Conservation (phyloP, 2,113 vertebrate species). For the Ondatra zibethicus region DNA sequence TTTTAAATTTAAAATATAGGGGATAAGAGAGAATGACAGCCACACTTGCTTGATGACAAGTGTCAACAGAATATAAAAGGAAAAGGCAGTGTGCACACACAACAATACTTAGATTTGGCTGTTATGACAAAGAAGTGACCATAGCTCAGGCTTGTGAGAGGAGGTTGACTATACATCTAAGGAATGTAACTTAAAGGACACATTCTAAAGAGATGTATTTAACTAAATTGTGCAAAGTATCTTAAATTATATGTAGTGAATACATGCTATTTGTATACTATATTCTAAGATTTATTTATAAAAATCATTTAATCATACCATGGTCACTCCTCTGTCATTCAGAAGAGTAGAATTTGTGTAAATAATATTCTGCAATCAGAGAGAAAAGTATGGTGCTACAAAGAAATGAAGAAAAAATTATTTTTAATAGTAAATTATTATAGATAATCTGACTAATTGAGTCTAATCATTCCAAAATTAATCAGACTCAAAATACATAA, state of each 20-base stretch:
- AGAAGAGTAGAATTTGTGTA: background rate
- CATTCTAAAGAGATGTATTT: background rate
- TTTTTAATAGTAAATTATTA: constrained; percentile 20
- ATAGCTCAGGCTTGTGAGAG: background rate
- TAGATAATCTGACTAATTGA: background rate
- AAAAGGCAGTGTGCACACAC: background rate
- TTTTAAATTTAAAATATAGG: background rate
- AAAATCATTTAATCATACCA: background rate
- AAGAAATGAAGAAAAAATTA: background rate
- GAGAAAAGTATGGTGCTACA: background rate
- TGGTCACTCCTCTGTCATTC: background rate
- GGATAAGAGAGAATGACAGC: background rate
- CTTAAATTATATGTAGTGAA: constrained; percentile 24
- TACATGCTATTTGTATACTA: background rate
- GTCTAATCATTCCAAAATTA: background rate
- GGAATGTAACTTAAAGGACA: background rate
- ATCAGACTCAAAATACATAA: background rate
- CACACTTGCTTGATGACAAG: background rate
- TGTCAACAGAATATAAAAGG: background rate
- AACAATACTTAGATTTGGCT: background rate
- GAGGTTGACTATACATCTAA: background rate
- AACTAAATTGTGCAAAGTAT: background rate
- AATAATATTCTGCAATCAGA: background rate
- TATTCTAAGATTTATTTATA: background rate
- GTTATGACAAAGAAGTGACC: background rate